These are phyloP conservation scores for Morone chrysops DNA, from an alignment of 2,113 vertebrate genomes.

Conservation along the genomic window DNA sequence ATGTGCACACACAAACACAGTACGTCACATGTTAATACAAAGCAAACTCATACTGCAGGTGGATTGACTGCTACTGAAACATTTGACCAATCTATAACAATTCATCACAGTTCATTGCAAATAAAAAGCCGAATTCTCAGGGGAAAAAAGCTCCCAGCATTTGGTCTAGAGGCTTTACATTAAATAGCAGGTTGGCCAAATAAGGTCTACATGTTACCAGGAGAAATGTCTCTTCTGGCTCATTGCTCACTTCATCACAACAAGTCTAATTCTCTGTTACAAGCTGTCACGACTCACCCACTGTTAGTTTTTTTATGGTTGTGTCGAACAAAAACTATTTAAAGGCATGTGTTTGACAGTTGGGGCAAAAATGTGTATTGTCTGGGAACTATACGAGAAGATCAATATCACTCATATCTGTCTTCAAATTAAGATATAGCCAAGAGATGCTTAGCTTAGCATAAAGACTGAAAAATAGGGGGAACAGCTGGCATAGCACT, in stretches of 20 bases:
- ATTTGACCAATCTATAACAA: background rate
- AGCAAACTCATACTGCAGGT: background rate
- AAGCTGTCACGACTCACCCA: background rate
- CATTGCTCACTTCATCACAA: constrained; percentile 15
- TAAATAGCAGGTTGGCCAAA: background rate
- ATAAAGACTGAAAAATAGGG: background rate
- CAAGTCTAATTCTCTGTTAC: background rate
- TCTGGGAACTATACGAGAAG: background rate
- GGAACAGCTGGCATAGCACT: background rate
- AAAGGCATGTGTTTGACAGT: background rate
- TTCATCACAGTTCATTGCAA: background rate
- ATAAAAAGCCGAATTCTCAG: background rate
- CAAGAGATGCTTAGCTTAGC: background rate
- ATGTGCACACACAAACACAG: constrained; percentile 13
- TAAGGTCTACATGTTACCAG: background rate
- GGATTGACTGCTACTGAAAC: background rate
- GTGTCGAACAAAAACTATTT: background rate
- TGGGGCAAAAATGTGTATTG: background rate
- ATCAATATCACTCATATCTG: background rate
- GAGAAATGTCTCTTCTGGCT: background rate
- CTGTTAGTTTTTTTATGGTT: background rate
- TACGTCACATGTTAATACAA: background rate
- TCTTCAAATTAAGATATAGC: background rate
- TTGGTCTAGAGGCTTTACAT: background rate
- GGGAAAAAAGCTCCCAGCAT: background rate